These are phyloP conservation scores for Cosmorhoe ocellata DNA, from an alignment of 2,888 invertebrate species.

Conservation along the genomic window DNA sequence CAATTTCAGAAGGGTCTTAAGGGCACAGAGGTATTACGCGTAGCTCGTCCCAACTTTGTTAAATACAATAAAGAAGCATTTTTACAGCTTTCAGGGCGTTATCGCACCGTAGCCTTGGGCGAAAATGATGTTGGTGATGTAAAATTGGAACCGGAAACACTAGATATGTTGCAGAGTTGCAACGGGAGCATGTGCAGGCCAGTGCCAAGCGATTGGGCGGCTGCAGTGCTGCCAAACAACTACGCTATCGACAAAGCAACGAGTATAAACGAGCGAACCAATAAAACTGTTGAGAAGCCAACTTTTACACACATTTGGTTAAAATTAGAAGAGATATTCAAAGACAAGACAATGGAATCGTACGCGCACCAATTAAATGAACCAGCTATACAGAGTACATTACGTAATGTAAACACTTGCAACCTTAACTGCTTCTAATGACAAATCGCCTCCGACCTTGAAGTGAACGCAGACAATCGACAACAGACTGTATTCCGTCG, in stretches of 20 bases:
- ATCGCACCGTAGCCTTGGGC: conserved; percentile 20
- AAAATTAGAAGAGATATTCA: too few species aligned
- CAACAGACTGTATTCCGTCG: conserved; percentile 48
- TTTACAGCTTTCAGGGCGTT: conserved; percentile 11
- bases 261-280: conserved; percentile 1
- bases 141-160: conserved; percentile 9
- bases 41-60: conserved; percentile 22
- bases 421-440: conserved; percentile 41
- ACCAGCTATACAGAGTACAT: conserved; percentile 23
- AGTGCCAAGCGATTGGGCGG: conserved; percentile 23
- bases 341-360: conserved; percentile 8
- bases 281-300: neutral
- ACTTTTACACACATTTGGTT: too few species aligned
- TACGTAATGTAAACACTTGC: conserved; percentile 48
- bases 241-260: conserved; percentile 22
- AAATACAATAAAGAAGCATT: conserved; percentile 24
- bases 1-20: conserved; percentile 20
- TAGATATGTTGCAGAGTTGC: conserved; percentile 2
- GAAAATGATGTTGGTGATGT: conserved; percentile 16
- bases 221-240: conserved; percentile 24
- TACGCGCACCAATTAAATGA: conserved; percentile 31
- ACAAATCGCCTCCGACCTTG: conserved; percentile 60
- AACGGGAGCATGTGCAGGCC: conserved; percentile 11
- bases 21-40: conserved; percentile 16
- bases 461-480: conserved; percentile 38